Evolutionary conservation across 1,140 invertebrate genomes (phyloP).

Genomic region (Matsumurasca onukii): DNA sequence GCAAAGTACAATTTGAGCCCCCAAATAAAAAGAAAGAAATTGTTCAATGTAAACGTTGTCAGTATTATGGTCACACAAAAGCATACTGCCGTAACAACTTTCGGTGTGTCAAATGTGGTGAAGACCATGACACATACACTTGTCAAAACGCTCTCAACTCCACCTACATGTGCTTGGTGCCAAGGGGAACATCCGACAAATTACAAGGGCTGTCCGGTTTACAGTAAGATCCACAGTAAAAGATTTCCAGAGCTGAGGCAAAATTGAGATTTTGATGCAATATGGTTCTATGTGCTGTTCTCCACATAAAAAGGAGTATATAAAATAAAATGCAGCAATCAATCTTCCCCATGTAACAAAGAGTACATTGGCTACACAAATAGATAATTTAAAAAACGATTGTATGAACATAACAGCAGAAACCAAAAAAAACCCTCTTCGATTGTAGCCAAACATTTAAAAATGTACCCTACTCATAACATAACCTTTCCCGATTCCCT

Average conservation of each 20-base stretch:
- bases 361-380: no score
- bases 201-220: conserved; percentile 4
- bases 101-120: not conserved
- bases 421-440: no score
- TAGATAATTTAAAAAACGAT: no score
- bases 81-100: not conserved
- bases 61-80: not conserved
- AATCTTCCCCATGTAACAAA: no score
- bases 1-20: not conserved
- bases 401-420: no score
- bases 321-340: no score
- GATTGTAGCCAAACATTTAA: no score
- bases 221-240: not conserved
- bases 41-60: conserved; percentile 7
- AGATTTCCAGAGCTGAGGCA: not conserved
- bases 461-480: no score
- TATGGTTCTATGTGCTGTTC: no score
- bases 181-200: not conserved
- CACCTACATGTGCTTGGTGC: not conserved
- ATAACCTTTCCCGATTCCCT: no score
- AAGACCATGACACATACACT: not conserved
- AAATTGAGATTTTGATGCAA: no score
- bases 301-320: no score
- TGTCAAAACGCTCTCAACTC: not conserved
- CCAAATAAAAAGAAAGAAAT: conserved; percentile 6